A percentile compares a stretch with the other conserved stretches of the same genome.
These are phyloP conservation scores for Agriopis leucophaearia DNA, from an alignment of 2,888 invertebrate genomes.

Conservation along the genomic window DNA sequence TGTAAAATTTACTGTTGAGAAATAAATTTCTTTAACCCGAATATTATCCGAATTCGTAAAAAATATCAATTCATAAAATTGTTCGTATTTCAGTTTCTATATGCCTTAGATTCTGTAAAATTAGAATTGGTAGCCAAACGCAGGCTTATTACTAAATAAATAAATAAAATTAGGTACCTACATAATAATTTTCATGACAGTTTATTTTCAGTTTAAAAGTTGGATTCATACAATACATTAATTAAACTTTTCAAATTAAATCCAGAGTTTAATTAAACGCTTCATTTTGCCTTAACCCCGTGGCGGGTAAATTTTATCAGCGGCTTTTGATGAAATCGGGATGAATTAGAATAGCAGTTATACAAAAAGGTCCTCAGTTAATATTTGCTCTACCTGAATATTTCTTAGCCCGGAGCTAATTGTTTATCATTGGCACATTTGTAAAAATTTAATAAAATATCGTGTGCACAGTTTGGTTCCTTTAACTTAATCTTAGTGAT, in stretches of 20 bases:
- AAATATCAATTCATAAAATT: too few species aligned
- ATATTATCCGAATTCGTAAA: too few species aligned
- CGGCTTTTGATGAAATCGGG: slow-evolving; percentile 26
- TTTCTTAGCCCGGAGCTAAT: slow-evolving; percentile 9
- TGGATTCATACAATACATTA: slow-evolving; percentile 12
- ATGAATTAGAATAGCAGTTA: slow-evolving; percentile 25
- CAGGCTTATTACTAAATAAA: too few species aligned
- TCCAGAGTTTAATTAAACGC: slow-evolving; percentile 31
- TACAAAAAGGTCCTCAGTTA: slow-evolving; percentile 27
- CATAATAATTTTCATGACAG: neutral
- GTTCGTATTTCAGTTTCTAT: too few species aligned
- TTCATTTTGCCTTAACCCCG: slow-evolving; percentile 21
- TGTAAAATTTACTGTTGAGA: too few species aligned
- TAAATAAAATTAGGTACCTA: too few species aligned
- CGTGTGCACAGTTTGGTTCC: neutral
- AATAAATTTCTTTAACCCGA: too few species aligned
- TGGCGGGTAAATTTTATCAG: slow-evolving; percentile 25
- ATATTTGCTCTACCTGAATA: slow-evolving; percentile 27
- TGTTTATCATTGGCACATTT: slow-evolving; percentile 2
- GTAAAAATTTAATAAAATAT: neutral
- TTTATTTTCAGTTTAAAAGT: slow-evolving; percentile 1
- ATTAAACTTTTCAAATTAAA: slow-evolving; percentile 35
- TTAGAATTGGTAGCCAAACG: too few species aligned
- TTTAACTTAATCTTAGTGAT: neutral
- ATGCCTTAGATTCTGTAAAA: too few species aligned